A percentile compares a stretch with the other conserved stretches of the same genome.
phyloP scores from a whole-genome alignment of 1,140 invertebrate genomes.

The Rhyacophila brunnea region DNA sequence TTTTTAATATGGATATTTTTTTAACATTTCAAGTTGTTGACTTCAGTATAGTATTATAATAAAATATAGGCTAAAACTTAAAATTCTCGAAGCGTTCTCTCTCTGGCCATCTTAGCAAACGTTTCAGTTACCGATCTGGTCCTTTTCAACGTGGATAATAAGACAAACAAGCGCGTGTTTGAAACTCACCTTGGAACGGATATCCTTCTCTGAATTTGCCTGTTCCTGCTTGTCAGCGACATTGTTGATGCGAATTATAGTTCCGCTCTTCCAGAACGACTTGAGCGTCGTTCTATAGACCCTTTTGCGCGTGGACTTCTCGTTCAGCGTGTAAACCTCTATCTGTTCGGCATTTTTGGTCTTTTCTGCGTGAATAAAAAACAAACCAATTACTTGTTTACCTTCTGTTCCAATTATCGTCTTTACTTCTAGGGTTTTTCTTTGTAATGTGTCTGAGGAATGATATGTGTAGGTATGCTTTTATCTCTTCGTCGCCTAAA shows the following conservation, averaged over 20 bases:
- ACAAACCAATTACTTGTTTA: conserved; percentile 34
- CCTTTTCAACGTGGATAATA: not conserved
- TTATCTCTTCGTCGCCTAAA: too few species aligned
- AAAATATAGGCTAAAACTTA: too few species aligned
- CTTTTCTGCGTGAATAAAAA: conserved; percentile 57
- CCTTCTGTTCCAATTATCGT: conserved; percentile 30
- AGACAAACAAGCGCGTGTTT: not conserved
- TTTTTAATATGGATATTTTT: too few species aligned
- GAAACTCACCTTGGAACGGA: conserved; percentile 60
- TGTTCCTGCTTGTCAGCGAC: conserved; percentile 65
- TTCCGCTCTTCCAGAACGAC: conserved; percentile 65
- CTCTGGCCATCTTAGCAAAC: too few species aligned
- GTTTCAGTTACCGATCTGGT: too few species aligned
- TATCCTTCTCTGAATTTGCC: conserved; percentile 63
- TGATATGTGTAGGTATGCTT: not conserved
- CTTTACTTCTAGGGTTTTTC: conserved; percentile 16
- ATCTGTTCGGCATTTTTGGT: conserved; percentile 67
- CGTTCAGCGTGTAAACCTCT: conserved; percentile 63
- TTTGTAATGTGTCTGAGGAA: not conserved
- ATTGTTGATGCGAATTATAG: conserved; percentile 67
- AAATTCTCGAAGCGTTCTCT: too few species aligned
- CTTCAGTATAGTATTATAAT: too few species aligned
- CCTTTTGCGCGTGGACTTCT: conserved; percentile 61
- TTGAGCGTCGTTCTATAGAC: conserved; percentile 58
- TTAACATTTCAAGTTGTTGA: too few species aligned